Base-by-base conservation (phyloP, 2,888 invertebrate genomes). In the Anarsia innoxiella region DNA sequence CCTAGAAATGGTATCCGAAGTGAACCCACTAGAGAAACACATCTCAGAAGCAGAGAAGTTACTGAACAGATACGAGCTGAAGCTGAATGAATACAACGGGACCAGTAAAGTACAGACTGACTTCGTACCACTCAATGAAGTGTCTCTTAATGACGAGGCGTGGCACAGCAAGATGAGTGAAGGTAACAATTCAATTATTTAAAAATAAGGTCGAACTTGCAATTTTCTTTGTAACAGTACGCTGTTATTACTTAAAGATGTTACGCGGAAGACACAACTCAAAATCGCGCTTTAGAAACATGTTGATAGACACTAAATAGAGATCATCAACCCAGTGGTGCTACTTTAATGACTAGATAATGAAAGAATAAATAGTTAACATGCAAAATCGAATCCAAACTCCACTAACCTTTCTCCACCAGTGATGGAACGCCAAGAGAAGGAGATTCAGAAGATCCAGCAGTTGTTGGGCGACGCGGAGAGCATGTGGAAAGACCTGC, bases 21-120 rank as follows among this genome's bases (percentile, higher is more conserved):
- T 55, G 14, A 77, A 77, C 38, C 75, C 79, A 0, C 66, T 85
- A 31, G 72, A 72, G 43, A 75, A 73, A 35, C 80, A 85, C 42
- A 70, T 85, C 31, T 58, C 69, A 0, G 74, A 86, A 6, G 86
- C 87, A 1, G 88, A 88, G 60, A 79, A 86, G 41, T 62, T 89
- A 2, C 64, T 89, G 23, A 86, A 75, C 44, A 88, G 86, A 49
- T 89, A 87, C 49, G 88, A 88, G 49, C 65, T 77, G 35, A 88
- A 88, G 48, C 59, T 89, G 28, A 82, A 75, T 28, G 88, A 89
- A 48, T 78, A 70, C 53, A 78, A 79, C 44, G 65, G 53, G 1
- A 82, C 70, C 11, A 26, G n/a, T n/a, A 66, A 66, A 28, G 63
- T 68, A 31, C 77, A 66, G 40, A 71, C 76, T 0, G 83, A 82